Evolutionary conservation across 2,797 vertebrate species (phyloP).

Genomic region (Hydrophis major): DNA sequence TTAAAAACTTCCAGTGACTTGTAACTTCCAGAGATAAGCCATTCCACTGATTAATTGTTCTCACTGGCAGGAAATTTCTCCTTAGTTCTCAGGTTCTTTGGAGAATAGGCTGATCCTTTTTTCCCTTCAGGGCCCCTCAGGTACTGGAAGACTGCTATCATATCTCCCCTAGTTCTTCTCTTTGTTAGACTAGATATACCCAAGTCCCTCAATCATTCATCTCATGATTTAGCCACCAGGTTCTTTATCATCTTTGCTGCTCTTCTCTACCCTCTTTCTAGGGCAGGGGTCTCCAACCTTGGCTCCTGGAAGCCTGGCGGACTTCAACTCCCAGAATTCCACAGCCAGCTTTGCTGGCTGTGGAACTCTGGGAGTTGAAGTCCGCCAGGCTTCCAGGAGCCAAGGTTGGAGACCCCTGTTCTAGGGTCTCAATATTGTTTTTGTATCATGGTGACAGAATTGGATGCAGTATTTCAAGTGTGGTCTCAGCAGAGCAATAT

Average conservation of each 20-base stretch:
- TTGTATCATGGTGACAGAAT: background rate
- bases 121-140: background rate
- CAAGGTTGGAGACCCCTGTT: too few species aligned
- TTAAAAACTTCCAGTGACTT: background rate
- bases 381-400: too few species aligned
- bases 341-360: too few species aligned
- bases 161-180: background rate
- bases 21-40: background rate
- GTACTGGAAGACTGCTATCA: background rate
- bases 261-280: background rate
- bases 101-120: background rate
- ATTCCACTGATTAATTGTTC: background rate
- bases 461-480: background rate
- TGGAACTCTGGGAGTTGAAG: too few species aligned
- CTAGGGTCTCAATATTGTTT: background rate
- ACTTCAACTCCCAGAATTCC: too few species aligned
- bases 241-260: background rate
- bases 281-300: too few species aligned
- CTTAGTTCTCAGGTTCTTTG: background rate
- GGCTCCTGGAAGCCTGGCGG: too few species aligned
- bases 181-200: background rate
- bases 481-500: background rate
- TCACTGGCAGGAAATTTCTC: background rate
- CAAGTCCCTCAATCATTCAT: background rate
- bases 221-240: background rate